A percentile compares a stretch with the other conserved stretches of the same genome.
Conservation (phyloP, 2,888 invertebrate genomes). For the Cremastobaeus sp. region DNA sequence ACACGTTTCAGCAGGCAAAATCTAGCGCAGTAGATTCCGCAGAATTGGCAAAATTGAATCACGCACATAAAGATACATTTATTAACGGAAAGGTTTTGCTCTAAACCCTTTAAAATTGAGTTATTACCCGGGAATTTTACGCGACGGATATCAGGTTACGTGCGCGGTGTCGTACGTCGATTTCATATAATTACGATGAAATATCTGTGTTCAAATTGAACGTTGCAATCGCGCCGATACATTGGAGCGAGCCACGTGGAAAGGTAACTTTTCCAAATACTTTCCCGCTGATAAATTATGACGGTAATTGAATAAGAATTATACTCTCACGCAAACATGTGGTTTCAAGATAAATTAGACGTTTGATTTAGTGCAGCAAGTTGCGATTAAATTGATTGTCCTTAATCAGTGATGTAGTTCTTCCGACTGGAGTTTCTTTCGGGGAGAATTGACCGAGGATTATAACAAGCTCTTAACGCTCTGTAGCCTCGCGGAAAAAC, state of each 20-base stretch:
- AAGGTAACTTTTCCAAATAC: constrained; percentile 23
- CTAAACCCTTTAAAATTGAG: constrained; percentile 26
- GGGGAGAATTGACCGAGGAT: too few species aligned
- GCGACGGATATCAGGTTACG: constrained; percentile 24
- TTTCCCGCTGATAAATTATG: constrained; percentile 36
- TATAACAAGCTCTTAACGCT: too few species aligned
- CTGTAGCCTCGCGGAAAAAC: too few species aligned
- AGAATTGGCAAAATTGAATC: too few species aligned
- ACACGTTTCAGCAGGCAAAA: too few species aligned
- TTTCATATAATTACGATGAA: constrained; percentile 39
- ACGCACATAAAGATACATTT: constrained; percentile 6
- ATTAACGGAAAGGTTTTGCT: constrained; percentile 1
- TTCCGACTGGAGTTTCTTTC: constrained; percentile 14
- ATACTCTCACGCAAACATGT: constrained; percentile 45
- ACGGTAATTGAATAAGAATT: constrained; percentile 45
- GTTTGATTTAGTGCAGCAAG: constrained; percentile 32
- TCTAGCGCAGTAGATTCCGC: too few species aligned
- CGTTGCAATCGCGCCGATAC: constrained; percentile 6
- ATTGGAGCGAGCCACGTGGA: constrained; percentile 7
- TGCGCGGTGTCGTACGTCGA: constrained; percentile 10
- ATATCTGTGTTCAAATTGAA: constrained; percentile 37
- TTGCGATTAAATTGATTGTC: constrained; percentile 39
- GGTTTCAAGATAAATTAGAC: constrained; percentile 39
- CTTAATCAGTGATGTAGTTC: constrained; percentile 23
- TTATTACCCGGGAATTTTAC: constrained; percentile 23